Conservation (phyloP, 2,113 vertebrate genomes). For the Pseudorasbora parva region DNA sequence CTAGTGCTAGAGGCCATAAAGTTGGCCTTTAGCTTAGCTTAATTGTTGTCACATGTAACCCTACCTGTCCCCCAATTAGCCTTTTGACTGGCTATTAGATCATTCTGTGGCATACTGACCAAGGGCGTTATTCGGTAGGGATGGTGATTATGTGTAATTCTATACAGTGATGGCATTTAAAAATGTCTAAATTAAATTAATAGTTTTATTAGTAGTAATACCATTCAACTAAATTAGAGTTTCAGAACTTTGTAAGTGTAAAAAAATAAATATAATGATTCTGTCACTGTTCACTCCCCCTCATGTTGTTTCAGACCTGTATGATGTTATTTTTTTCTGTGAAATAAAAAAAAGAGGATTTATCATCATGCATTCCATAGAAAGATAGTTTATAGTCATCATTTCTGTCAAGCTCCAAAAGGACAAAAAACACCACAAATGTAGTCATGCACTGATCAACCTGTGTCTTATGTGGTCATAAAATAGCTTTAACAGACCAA, state of each 20-base stretch:
- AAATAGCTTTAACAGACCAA: neutral
- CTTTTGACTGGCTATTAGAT: slow-evolving; percentile 76
- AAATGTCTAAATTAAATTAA: slow-evolving; percentile 31
- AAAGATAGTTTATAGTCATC: neutral
- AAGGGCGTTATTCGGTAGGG: slow-evolving; percentile 62
- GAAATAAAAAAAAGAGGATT: neutral
- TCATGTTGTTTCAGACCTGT: neutral
- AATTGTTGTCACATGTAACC: slow-evolving; percentile 85
- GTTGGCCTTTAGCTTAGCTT: slow-evolving; percentile 71
- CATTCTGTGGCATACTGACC: slow-evolving; percentile 67
- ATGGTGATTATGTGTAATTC: slow-evolving; percentile 75
- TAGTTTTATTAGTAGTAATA: slow-evolving; percentile 31
- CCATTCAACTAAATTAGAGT: neutral
- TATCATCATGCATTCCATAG: neutral
- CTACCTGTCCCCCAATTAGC: slow-evolving; percentile 82
- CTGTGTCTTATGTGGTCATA: neutral
- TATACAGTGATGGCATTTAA: slow-evolving; percentile 63
- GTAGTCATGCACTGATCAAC: neutral
- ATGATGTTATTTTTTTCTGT: neutral
- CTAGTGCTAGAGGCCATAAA: slow-evolving; percentile 66
- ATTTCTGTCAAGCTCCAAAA: neutral
- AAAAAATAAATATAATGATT: no score
- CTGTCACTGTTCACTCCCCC: neutral
- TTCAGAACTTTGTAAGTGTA: no score
- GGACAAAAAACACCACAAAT: neutral